phyloP scores from a whole-genome alignment of 2,888 invertebrate genomes.

The Aporophyla lueneburgensis region DNA sequence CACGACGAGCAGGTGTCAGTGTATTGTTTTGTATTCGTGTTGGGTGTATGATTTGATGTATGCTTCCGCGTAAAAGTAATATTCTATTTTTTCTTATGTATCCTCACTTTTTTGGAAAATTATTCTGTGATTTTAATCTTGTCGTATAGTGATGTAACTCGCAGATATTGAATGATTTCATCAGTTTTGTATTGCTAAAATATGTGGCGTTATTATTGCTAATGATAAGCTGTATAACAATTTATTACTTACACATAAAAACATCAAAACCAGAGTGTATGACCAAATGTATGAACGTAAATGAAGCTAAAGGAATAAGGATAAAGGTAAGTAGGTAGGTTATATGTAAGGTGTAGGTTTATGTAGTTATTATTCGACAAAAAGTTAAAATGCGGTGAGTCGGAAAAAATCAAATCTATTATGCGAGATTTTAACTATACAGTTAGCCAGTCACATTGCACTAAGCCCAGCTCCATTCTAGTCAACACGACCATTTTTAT shows the following conservation, averaged over 20 bases:
- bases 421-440: neutral
- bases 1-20: constrained; percentile 1
- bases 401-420: neutral
- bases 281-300: neutral
- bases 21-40: constrained; percentile 49
- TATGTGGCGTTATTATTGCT: neutral
- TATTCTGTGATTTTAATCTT: neutral
- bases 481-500: constrained; percentile 27
- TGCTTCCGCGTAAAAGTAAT: constrained; percentile 18
- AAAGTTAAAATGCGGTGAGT: neutral
- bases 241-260: neutral
- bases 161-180: too few species aligned
- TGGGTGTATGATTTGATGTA: constrained; percentile 50
- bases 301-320: neutral
- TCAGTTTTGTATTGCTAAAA: too few species aligned
- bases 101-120: neutral
- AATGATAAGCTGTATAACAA: neutral
- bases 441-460: constrained; percentile 3
- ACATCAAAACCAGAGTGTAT: neutral
- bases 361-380: neutral
- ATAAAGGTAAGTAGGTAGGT: too few species aligned
- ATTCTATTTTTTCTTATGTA: constrained; percentile 4
- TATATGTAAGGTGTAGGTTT: neutral
- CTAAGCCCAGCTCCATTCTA: constrained; percentile 1
- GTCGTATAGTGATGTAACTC: neutral